Percentiles rank a stretch among this genome's conserved stretches.
Evolutionary conservation across 2,797 vertebrate genomes (phyloP).

Genomic region (Channallabes apus): DNA sequence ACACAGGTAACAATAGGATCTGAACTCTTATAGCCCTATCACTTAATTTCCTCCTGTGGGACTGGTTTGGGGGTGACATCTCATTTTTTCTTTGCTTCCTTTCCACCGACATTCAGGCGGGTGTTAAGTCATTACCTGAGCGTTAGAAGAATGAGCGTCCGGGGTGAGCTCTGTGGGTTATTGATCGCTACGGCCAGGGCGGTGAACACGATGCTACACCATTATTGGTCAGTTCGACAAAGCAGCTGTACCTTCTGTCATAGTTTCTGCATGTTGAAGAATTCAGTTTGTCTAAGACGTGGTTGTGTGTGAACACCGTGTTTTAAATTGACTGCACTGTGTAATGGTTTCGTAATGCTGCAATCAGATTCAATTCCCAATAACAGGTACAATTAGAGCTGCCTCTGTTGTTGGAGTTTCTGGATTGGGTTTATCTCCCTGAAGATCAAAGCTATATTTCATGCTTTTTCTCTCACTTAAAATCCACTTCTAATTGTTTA

Average conservation of each 20-base stretch:
- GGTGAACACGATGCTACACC: constrained; percentile 32
- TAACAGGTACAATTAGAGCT: constrained; percentile 24
- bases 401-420: background rate
- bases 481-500: constrained; percentile 49
- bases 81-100: constrained; percentile 24
- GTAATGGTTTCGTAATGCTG: constrained; percentile 27
- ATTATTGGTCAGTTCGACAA: constrained; percentile 45
- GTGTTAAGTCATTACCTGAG: constrained; percentile 51
- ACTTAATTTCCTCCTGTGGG: constrained; percentile 40
- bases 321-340: constrained; percentile 24
- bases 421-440: constrained; percentile 14
- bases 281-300: constrained; percentile 31
- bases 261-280: constrained; percentile 32
- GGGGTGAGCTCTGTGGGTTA: constrained; percentile 6
- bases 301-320: background rate
- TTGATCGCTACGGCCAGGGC: constrained; percentile 34
- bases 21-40: background rate
- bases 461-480: constrained; percentile 24
- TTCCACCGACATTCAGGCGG: constrained; percentile 14
- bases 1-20: background rate
- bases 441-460: constrained; percentile 41
- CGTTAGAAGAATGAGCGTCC: constrained; percentile 41
- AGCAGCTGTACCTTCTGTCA: constrained; percentile 14
- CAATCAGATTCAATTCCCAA: constrained; percentile 1
- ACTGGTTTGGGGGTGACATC: background rate